Evolutionary conservation across 1,140 invertebrate species (phyloP).

Genomic region (Trinorchestia longiramus): DNA sequence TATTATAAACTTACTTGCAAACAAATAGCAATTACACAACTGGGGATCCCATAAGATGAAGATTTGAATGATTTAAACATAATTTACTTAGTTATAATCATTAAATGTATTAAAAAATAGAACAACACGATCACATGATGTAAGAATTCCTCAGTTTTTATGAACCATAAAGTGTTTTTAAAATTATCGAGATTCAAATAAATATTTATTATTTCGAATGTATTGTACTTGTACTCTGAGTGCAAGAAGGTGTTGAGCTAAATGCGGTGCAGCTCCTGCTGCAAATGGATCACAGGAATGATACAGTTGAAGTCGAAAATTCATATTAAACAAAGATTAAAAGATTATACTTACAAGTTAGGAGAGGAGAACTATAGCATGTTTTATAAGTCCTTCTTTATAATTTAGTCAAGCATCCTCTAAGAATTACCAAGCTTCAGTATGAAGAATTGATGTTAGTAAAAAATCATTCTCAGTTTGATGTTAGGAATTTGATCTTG

Average conservation of each 20-base stretch:
- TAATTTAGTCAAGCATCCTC: background rate
- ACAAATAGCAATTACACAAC: too few relatives aligned
- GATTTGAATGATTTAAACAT: background rate
- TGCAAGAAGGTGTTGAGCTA: background rate
- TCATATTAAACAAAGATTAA: background rate
- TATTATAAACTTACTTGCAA: background rate
- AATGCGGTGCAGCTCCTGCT: background rate
- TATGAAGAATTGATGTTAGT: background rate
- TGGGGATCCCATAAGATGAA: background rate
- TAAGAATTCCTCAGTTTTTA: background rate
- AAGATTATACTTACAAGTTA: background rate
- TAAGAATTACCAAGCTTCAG: too few relatives aligned
- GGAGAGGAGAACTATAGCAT: background rate
- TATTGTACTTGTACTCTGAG: background rate
- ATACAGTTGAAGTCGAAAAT: background rate
- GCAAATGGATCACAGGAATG: background rate
- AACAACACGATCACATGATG: background rate
- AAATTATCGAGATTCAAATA: background rate
- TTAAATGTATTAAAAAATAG: background rate
- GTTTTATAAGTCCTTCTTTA: background rate
- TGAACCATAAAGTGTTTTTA: background rate
- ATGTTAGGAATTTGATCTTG: background rate
- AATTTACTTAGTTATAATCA: background rate
- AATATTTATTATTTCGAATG: background rate
- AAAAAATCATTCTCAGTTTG: background rate